Evolutionary conservation across 2,888 invertebrate genomes (phyloP), one percentile per base, ranked within the genome.

Genomic region (Cepaea hortensis): DNA sequence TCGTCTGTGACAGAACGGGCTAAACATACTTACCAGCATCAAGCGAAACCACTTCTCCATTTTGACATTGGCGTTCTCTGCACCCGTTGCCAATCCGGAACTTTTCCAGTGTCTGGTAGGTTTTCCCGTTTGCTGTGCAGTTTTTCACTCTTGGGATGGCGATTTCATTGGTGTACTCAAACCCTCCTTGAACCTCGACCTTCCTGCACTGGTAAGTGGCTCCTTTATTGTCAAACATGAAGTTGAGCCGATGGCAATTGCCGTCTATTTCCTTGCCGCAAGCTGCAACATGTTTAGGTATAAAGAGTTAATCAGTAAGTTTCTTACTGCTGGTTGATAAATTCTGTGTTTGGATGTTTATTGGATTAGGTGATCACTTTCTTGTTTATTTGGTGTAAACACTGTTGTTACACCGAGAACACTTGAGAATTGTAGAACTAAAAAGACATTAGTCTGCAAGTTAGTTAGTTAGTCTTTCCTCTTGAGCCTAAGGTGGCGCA

Each of bases 201-300:
- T 76, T 76, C 18, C 50, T 76, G 20, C 76, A 76, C 4, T 50
- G 48, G 50, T 76, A 76, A 4, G 50, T 50, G 13, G 5, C 4
- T 48, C 20, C 50, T 15, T 76, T 15, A 50, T 46, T 7, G 4
- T 18, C 50, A 76, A 76, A 76, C 76, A 50, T 50, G 15, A 76
- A 50, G 50, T 76, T 76, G 5, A 76, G 15, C 18, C 50, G 50
- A 23, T 76, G 18, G 20, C 76, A 76, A 15, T 76, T 76, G 3
- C 76, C 76, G 50, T 76, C 76, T 6, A 76, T 50, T 9, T 76
- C 76, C 20, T 76, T 76, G 7, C 76, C 76, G n/a, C 76, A 76
- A 76, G 76, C 76, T 76, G 76, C 20, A 55, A 55, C 55, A 55
- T 55, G 6, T 55, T 11, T 9, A 11, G 6, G 55, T 6, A 11